These are phyloP conservation scores for Pogona vitticeps DNA, from an alignment of 2,113 vertebrate genomes.

Conservation along the genomic window DNA sequence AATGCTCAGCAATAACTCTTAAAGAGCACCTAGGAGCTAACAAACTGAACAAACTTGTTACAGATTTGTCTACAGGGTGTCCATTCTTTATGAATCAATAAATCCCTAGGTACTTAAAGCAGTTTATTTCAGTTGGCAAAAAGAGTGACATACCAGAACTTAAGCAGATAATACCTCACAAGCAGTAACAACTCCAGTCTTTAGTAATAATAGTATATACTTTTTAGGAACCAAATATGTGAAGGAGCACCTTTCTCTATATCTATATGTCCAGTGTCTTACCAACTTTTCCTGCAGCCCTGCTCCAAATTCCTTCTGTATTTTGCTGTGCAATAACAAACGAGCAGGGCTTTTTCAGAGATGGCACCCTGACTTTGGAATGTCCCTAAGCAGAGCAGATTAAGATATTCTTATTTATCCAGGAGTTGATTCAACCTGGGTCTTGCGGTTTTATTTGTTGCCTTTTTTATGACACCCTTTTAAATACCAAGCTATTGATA, in stretches of 20 bases:
- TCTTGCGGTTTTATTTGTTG: no score
- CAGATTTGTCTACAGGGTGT: not conserved
- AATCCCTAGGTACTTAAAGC: not conserved
- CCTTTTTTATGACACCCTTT: no score
- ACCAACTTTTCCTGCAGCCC: not conserved
- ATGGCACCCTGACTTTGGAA: not conserved
- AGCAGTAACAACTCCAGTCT: not conserved
- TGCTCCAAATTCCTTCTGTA: not conserved
- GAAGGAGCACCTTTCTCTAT: not conserved
- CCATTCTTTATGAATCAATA: constrained; percentile 8
- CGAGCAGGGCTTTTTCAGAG: not conserved
- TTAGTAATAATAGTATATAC: not conserved
- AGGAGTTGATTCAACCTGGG: no score
- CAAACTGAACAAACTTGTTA: constrained; percentile 15
- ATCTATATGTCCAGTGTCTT: not conserved
- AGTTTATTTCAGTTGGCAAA: not conserved
- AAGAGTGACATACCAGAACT: not conserved
- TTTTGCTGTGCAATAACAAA: not conserved
- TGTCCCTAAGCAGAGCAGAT: not conserved
- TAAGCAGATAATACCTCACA: not conserved
- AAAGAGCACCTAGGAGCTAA: constrained; percentile 1
- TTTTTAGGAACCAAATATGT: not conserved
- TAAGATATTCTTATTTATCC: no score
- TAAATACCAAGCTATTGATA: no score
- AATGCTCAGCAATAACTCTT: constrained; percentile 22